Evolutionary conservation across 2,888 invertebrate species (phyloP), one percentile per base, ranked within the genome.

Genomic region (Cordylochernes scorpioides): DNA sequence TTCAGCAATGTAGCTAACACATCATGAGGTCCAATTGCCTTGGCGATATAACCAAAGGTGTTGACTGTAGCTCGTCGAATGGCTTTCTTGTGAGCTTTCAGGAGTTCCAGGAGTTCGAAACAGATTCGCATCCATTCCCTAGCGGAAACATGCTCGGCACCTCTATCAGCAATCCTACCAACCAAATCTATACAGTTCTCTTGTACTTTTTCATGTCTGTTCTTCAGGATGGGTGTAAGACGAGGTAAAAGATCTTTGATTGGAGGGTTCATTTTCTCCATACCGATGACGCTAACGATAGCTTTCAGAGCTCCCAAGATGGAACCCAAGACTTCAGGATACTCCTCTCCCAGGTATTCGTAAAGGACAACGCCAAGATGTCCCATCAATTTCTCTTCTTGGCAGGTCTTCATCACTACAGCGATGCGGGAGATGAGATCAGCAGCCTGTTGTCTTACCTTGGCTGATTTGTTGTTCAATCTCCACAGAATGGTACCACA

Each of bases 61-160:
- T 99, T 99, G 30, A 99, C 97, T 2, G 97, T 94, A 1, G 97
- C 97, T 53, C 97, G 60, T 28, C 97, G 62, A 46, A 99, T 97
- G 2, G 94, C 91, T 52, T 99, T 97, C 54, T 99, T 99, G 59
- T 99, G 97, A 1, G 97, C 97, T 53, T 97, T 97, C 17, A 97
- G 57, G 27, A 97, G 58, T 53, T 97, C 97, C 34, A 97, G 57
- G 34, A 99, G 58, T 52, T 99, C 97, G 51, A 97, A 97, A 52
- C 97, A 97, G 52, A 99, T 99, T 46, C 97, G 63, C 97, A 97
- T 99, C 97, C 97, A 99, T 57, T 97, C 97, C 30, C 94, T 62
- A 1, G 97, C 94, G 0, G 91, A 86, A 2, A 97, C 97, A 51
- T 88, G 94, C 53, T 99, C 97, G 0, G 91, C 88, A 3, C 94